Conservation (phyloP, 1,140 invertebrate genomes). For the Arion vulgaris region DNA sequence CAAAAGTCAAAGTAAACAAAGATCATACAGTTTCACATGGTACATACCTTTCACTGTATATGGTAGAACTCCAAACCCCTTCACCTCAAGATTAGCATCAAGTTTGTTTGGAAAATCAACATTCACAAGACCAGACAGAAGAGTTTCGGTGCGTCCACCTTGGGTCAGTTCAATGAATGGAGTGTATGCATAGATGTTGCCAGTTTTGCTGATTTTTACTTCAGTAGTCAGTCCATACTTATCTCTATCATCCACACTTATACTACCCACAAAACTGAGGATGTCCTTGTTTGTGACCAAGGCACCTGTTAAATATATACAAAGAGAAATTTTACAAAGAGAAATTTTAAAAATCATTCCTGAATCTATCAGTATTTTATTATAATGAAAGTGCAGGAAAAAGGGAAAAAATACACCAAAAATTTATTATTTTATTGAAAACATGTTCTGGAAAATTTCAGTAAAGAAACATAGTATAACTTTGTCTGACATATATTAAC, state of each 20-base stretch:
- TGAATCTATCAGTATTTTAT: no score
- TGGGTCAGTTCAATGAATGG: conserved; percentile 57
- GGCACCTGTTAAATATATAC: conserved; percentile 44
- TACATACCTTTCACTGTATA: conserved; percentile 35
- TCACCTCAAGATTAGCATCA: conserved; percentile 50
- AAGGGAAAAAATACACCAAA: no score
- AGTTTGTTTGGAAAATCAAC: conserved; percentile 41
- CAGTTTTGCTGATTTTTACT: conserved; percentile 49
- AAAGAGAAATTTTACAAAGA: neutral
- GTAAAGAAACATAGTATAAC: no score
- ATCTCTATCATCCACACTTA: conserved; percentile 58
- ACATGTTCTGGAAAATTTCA: no score
- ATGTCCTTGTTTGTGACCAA: conserved; percentile 48
- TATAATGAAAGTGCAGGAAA: no score
- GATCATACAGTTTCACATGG: no score
- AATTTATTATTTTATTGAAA: no score
- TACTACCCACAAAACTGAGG: conserved; percentile 54
- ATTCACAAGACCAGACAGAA: conserved; percentile 47
- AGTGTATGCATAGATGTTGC: conserved; percentile 47
- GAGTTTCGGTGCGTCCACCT: conserved; percentile 47
- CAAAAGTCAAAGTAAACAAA: no score
- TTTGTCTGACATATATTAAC: no score
- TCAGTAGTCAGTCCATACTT: conserved; percentile 58
- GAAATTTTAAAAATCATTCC: no score
- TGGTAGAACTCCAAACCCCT: conserved; percentile 50